phyloP scores from a whole-genome alignment of 2,113 vertebrate species.

The Morone saxatilis region DNA sequence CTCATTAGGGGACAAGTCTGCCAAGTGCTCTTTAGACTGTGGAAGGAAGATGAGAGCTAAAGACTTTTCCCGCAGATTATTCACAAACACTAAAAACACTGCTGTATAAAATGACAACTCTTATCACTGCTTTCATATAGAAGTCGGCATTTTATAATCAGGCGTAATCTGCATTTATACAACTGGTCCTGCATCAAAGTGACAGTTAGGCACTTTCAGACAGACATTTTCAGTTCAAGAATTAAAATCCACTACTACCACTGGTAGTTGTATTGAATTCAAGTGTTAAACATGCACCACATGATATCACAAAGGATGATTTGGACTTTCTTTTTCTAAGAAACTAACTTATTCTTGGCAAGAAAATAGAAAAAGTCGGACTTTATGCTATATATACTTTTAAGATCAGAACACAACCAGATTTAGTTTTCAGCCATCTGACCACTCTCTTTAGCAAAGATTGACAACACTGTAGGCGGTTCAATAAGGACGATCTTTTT shows the following conservation, averaged over 20 bases:
- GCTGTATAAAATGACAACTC: neutral
- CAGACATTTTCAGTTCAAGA: neutral
- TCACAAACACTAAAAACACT: neutral
- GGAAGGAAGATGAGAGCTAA: neutral
- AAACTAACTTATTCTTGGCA: neutral
- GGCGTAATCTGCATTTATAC: too few species aligned
- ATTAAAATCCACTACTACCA: neutral
- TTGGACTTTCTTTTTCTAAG: neutral
- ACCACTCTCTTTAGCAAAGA: neutral
- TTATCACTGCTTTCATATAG: neutral
- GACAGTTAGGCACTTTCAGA: too few species aligned
- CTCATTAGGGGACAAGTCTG: constrained; percentile 55
- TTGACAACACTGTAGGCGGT: neutral
- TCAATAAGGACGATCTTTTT: neutral
- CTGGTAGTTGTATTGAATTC: neutral
- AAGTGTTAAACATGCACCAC: neutral
- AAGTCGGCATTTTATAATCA: too few species aligned
- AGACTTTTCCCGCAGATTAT: neutral
- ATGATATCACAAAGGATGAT: neutral
- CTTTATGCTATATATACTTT: neutral
- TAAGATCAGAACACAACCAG: neutral
- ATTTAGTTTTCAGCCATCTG: neutral
- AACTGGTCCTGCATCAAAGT: too few species aligned
- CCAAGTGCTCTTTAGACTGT: constrained; percentile 25
- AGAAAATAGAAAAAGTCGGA: neutral